Evolutionary conservation across 2,797 vertebrate genomes (phyloP), one percentile per base, ranked within the genome.

Genomic region (Bothrops alternatus): DNA sequence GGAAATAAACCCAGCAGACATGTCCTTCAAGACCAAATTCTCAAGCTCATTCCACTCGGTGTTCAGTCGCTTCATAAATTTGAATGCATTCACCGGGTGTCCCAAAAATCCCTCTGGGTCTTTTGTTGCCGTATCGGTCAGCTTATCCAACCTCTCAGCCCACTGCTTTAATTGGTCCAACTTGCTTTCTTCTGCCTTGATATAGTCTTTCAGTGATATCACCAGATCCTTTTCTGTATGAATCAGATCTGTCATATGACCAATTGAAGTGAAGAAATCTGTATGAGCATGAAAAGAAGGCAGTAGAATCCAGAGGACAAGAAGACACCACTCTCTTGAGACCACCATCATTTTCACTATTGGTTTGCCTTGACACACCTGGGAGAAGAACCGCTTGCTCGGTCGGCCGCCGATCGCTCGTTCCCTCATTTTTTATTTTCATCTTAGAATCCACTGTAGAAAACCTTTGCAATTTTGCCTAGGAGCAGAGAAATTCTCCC

Each of bases 1-100:
- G 93, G 99, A 99, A 97, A 99, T 99, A 93, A 99, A 99, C 98
- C 99, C 99, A 82, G 99, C 98, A 61, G 99, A 99, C 98, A 98
- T 97, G 95, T 99, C 99, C 18, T 98, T 98, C 50, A 99, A 98
- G 93, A 99, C 98, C 95, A 99, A 97, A 97, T 96, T 98, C 97
- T 99, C 99, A 95, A 99, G 97, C 94, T 99, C 98, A n/a, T 95
- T 97, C 99, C 99, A 99, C 94, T 99, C 99, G 0, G 98, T 98
- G 96, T 99, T 99, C 18, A 99, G 98, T 28, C 99, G 98, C 96
- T 99, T 99, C 98, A 99, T 98, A 97, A 99, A 97, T 92, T 99
- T 99, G 96, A 99, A 99, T 5, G 99, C 99, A 86, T 99, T 99
- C 85, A 99, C 99, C 10, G 99, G 99, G 57, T 99, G 98, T 14